Base-by-base conservation (phyloP, 2,888 invertebrate species). In the Agrochola circellaris region DNA sequence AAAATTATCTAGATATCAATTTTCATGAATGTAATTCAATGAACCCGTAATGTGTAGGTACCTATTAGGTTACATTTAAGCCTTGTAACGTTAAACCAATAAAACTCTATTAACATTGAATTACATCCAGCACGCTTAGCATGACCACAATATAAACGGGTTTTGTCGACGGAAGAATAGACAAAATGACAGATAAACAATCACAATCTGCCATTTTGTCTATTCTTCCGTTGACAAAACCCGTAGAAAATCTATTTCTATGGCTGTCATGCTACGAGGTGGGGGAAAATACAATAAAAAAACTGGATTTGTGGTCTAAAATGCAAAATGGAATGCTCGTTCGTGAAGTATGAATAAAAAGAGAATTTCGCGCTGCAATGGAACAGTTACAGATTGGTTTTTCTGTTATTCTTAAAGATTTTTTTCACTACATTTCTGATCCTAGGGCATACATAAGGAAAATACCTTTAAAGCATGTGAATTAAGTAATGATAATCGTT, bases 11-110 rank as follows among this genome's bases (percentile, higher is more conserved):
- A 13, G 54, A 15, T 74, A 74, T 81, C 5, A 5, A 23, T 68
- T 74, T 48, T 17, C 75, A 34, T 58, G 9, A 7, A 56, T 77
- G 70, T 79, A 48, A 77, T 79, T 69, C 17, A 61, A 34, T 34
- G 34, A 34, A 79, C n/a, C 64, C 30, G 17, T 13, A 66, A 38
- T 54, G 17, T 2, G 17, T 65, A 23, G 11, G 11, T 20, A 30
- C 9, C 8, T 60, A 66, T 60, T 60, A 17, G 3, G 34, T 80
- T 80, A 73, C 51, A 54, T 17, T 11, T 0, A 26, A 26, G 3
- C 45, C 26, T 13, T 64, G 38, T 48, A 20, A 64, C 0, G 4
- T 30, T n/a, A 34, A 8, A 26, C 34, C 42, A 0, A 5, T 20
- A 34, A 15, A 20, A 26, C 17, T 7, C 15, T 34, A 3, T 34